These are phyloP conservation scores for Pipra filicauda DNA, from an alignment of 2,113 vertebrate species.

Conservation along the genomic window DNA sequence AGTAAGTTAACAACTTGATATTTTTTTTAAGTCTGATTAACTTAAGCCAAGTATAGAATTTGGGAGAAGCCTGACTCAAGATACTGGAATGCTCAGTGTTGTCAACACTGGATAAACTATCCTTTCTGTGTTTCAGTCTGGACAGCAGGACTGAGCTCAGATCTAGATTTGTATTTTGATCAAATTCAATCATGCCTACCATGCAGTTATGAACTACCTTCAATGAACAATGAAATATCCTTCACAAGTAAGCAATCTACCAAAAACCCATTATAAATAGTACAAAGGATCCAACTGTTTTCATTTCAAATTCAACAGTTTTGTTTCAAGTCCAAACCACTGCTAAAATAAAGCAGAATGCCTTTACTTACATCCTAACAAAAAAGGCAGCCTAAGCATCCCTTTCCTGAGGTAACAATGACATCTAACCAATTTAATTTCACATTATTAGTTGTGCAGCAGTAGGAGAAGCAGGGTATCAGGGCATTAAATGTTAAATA, in stretches of 20 bases:
- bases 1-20: accelerated
- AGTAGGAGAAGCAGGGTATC: background rate
- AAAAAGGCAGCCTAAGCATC: background rate
- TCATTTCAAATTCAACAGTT: background rate
- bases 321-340: background rate
- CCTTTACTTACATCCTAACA: background rate
- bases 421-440: background rate
- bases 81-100: background rate
- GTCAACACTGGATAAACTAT: background rate
- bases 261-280: background rate
- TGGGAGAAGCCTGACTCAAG: background rate
- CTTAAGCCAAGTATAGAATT: background rate
- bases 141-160: background rate
- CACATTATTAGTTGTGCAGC: background rate
- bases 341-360: background rate
- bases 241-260: background rate
- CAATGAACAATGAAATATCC: background rate
- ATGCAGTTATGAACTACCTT: background rate
- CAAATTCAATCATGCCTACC: background rate
- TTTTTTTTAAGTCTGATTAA: background rate
- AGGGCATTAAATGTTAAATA: background rate
- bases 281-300: background rate
- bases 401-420: background rate
- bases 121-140: background rate
- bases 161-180: background rate